phyloP scores from a whole-genome alignment of 2,888 invertebrate genomes.

The Cerceris ruficornis region DNA sequence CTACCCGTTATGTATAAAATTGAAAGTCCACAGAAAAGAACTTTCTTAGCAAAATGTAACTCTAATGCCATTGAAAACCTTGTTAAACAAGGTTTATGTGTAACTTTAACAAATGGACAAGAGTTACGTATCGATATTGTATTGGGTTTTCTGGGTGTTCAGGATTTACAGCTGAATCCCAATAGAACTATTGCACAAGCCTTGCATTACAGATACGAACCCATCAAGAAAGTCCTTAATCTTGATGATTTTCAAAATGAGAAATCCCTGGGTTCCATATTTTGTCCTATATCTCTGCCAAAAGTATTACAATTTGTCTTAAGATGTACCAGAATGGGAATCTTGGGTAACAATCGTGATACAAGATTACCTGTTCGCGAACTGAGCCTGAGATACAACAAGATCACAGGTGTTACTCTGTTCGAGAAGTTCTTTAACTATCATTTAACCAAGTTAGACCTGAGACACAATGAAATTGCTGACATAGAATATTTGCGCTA shows the following conservation, averaged over 20 bases:
- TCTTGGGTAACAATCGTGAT: slow-evolving; percentile 62
- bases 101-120: slow-evolving; percentile 64
- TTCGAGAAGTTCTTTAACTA: slow-evolving; percentile 75
- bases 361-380: slow-evolving; percentile 73
- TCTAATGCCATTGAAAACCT: slow-evolving; percentile 70
- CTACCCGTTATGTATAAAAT: slow-evolving; percentile 73
- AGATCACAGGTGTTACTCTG: slow-evolving; percentile 65
- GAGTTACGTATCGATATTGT: slow-evolving; percentile 73
- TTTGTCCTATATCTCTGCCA: slow-evolving; percentile 74
- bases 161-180: slow-evolving; percentile 70
- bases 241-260: slow-evolving; percentile 76
- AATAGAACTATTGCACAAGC: slow-evolving; percentile 68
- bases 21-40: slow-evolving; percentile 69
- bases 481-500: slow-evolving; percentile 71
- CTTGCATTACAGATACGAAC: slow-evolving; percentile 70
- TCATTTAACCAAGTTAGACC: slow-evolving; percentile 73
- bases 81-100: slow-evolving; percentile 68
- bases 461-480: slow-evolving; percentile 73
- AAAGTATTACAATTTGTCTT: slow-evolving; percentile 71
- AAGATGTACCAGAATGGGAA: slow-evolving; percentile 66
- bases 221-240: slow-evolving; percentile 69
- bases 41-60: slow-evolving; percentile 73
- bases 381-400: slow-evolving; percentile 73
- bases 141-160: slow-evolving; percentile 70
- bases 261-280: slow-evolving; percentile 69